Conservation (phyloP, 2,113 vertebrate genomes). For the Crotalus helleri region DNA sequence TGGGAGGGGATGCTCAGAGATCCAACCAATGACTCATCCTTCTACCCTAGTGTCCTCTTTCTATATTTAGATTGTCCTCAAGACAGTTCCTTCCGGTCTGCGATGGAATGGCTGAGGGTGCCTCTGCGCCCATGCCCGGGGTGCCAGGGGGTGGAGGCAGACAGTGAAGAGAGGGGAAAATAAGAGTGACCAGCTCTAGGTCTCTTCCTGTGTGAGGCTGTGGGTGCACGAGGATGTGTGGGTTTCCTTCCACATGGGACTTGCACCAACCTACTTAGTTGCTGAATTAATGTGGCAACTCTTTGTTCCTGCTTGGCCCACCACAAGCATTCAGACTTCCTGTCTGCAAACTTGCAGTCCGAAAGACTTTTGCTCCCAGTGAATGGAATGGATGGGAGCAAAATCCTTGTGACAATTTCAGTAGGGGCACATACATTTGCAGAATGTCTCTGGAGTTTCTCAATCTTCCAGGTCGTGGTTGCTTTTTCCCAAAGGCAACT, state of each 20-base stretch:
- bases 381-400: accelerated
- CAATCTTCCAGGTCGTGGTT: not conserved
- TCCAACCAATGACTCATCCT: not conserved
- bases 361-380: not conserved
- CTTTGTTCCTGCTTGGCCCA: not conserved
- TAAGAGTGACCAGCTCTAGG: not conserved
- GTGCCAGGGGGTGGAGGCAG: not conserved
- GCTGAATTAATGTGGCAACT: not conserved
- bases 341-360: not conserved
- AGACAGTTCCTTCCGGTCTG: not conserved
- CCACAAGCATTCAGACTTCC: not conserved
- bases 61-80: not conserved
- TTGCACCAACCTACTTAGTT: not conserved
- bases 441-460: not conserved
- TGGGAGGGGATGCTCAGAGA: not conserved
- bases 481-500: too few species aligned
- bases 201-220: too few species aligned
- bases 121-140: not conserved
- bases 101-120: not conserved
- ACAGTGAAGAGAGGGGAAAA: not conserved
- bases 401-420: not conserved
- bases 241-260: not conserved
- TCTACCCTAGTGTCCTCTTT: not conserved
- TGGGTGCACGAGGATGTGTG: not conserved
- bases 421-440: not conserved